Conservation (phyloP, 2,797 vertebrate genomes). For the Periparus ater region DNA sequence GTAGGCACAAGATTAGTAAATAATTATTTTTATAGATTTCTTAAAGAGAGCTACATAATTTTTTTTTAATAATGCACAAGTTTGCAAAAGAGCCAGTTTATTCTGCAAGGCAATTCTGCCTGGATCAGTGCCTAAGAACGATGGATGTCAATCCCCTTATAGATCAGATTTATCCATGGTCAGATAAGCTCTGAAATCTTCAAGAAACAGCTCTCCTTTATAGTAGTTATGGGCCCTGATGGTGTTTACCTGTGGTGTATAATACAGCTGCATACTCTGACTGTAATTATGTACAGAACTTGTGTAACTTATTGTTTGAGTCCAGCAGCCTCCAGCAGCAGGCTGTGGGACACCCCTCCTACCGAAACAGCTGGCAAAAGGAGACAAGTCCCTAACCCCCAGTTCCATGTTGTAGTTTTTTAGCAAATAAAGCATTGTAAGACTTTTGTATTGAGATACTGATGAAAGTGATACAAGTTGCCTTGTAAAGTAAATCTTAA, state of each 20-base stretch:
- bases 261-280: slow-evolving; percentile 2
- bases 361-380: slow-evolving; percentile 23
- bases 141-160: not conserved
- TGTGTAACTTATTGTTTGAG: slow-evolving; percentile 81
- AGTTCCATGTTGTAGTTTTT: slow-evolving; percentile 72
- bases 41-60: not conserved
- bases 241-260: slow-evolving; percentile 15
- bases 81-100: slow-evolving; percentile 42
- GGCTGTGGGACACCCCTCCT: not conserved
- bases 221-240: not conserved
- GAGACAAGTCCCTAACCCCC: slow-evolving; percentile 46
- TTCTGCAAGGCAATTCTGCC: slow-evolving; percentile 27
- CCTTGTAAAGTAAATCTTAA: slow-evolving; percentile 76
- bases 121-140: slow-evolving; percentile 61
- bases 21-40: slow-evolving; percentile 74
- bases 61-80: not conserved
- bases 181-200: not conserved
- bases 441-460: slow-evolving; percentile 76
- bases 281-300: slow-evolving; percentile 90
- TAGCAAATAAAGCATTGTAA: slow-evolving; percentile 68
- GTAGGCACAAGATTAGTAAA: slow-evolving; percentile 44
- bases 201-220: not conserved
- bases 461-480: slow-evolving; percentile 64
- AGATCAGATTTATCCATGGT: not conserved
- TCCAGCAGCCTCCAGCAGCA: slow-evolving; percentile 8